Conservation (phyloP, 2,797 vertebrate genomes). For the Tenualosa thibaudeaui region DNA sequence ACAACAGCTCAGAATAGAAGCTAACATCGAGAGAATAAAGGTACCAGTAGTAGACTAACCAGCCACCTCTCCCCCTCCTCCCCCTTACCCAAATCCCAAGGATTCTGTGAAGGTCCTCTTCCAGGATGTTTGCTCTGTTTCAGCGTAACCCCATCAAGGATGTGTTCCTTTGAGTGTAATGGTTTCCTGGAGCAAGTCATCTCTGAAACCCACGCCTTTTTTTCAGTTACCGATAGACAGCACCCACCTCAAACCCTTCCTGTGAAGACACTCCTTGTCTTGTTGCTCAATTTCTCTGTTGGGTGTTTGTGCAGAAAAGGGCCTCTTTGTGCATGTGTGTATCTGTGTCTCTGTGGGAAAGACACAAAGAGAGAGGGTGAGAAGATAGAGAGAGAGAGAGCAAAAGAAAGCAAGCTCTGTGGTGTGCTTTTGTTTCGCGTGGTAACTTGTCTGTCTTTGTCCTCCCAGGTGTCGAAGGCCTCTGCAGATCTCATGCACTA, state of each 20-base stretch:
- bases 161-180: not conserved
- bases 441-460: slow-evolving; percentile 12
- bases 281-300: slow-evolving; percentile 7
- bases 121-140: slow-evolving; percentile 2
- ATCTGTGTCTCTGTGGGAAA: not conserved
- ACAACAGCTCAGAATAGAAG: slow-evolving; percentile 87
- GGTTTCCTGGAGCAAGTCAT: not conserved
- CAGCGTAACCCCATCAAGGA: not conserved
- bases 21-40: slow-evolving; percentile 91
- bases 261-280: not conserved
- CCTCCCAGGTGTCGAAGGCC: slow-evolving; percentile 87
- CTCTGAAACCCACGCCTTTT: not conserved
- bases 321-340: not conserved
- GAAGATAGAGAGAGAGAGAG: not conserved
- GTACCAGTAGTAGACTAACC: slow-evolving; percentile 58
- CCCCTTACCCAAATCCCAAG: not conserved
- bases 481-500: slow-evolving; percentile 93
- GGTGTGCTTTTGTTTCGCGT: slow-evolving; percentile 20
- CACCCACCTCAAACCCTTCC: slow-evolving; percentile 11
- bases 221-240: not conserved
- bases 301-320: not conserved
- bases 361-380: not conserved
- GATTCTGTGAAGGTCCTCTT: not conserved
- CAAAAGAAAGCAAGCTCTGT: slow-evolving; percentile 15
- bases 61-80: not conserved